Evolutionary conservation across 2,888 invertebrate genomes (phyloP).

Genomic region (Mantis religiosa): DNA sequence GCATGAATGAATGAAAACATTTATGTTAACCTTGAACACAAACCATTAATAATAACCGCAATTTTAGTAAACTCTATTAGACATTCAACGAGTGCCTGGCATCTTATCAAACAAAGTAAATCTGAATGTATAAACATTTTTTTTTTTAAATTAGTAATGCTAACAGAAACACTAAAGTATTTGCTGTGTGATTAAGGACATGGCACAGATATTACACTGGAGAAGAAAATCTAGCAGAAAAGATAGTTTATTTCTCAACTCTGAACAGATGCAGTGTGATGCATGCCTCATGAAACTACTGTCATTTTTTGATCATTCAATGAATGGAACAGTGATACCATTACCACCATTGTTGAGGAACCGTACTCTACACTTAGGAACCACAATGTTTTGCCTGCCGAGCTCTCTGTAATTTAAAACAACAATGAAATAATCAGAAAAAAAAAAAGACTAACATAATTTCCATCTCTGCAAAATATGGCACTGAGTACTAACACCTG

Average conservation of each 20-base stretch:
- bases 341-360: constrained; percentile 35
- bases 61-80: too few species aligned
- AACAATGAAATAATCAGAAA: constrained; percentile 11
- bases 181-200: too few species aligned
- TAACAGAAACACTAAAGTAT: too few species aligned
- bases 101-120: too few species aligned
- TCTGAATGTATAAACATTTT: too few species aligned
- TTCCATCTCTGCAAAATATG: constrained; percentile 31
- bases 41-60: too few species aligned
- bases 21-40: too few species aligned
- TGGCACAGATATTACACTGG: too few species aligned
- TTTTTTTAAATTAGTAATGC: too few species aligned
- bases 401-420: constrained; percentile 31
- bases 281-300: background rate
- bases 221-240: too few species aligned
- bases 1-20: too few species aligned
- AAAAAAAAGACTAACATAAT: constrained; percentile 19
- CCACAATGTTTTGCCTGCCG: constrained; percentile 35
- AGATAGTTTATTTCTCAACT: background rate
- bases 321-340: constrained; percentile 11
- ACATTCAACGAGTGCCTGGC: too few species aligned
- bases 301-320: background rate
- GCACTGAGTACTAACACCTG: constrained; percentile 34
- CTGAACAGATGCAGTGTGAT: background rate
- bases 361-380: constrained; percentile 37